These are phyloP conservation scores for Potamilus streckersoni DNA, from an alignment of 1,140 invertebrate genomes.

Conservation along the genomic window DNA sequence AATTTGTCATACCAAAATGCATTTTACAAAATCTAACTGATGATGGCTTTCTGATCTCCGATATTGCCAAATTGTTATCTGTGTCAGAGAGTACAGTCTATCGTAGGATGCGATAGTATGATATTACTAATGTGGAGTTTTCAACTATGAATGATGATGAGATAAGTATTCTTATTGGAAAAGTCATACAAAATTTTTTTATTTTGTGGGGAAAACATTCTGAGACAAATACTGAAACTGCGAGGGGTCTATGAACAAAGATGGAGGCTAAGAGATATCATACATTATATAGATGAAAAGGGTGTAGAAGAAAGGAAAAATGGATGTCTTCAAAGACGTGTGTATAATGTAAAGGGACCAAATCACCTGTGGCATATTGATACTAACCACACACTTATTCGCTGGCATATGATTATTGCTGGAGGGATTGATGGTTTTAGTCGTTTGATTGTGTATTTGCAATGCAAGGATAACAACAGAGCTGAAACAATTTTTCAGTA, in stretches of 20 bases:
- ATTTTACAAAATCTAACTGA: too few species aligned
- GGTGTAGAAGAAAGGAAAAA: conserved; percentile 7
- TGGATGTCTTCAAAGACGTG: conserved; percentile 3
- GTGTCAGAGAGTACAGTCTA: too few species aligned
- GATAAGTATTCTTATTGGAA: too few species aligned
- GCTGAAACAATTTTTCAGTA: conserved; percentile 10
- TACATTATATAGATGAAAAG: not conserved
- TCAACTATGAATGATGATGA: too few species aligned
- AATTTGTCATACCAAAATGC: too few species aligned
- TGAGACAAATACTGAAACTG: too few species aligned
- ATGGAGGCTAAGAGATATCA: not conserved
- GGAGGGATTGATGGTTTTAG: conserved; percentile 13
- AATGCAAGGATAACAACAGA: conserved; percentile 14
- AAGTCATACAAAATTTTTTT: too few species aligned
- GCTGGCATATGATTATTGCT: conserved; percentile 10
- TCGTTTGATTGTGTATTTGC: conserved; percentile 5
- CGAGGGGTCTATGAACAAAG: not conserved
- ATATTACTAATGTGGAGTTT: too few species aligned
- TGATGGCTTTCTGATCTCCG: too few species aligned
- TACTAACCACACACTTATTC: conserved; percentile 18
- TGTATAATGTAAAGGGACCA: conserved; percentile 16
- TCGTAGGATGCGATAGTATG: too few species aligned
- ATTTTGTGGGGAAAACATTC: too few species aligned
- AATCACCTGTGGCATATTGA: conserved; percentile 18
- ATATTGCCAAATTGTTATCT: too few species aligned